Base-by-base conservation (phyloP, 1,140 invertebrate species). In the Sesamia nonagrioides region DNA sequence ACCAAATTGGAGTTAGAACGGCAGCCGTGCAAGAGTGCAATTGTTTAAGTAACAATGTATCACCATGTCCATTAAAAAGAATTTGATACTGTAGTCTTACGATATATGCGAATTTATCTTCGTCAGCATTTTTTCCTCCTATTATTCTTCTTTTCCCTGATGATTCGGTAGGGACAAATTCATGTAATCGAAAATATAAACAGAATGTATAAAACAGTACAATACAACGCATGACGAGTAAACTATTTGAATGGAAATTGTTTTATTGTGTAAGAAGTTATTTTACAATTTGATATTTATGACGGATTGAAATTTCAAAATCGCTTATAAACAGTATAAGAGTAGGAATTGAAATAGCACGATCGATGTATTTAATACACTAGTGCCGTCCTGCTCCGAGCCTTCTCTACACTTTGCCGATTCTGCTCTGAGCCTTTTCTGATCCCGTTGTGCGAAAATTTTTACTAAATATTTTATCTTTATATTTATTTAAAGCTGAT, bases 231-330 rank as follows among this genome's bases (percentile, higher is more conserved):
- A 58, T 58, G 17, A 1, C 33, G 11, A 5, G 17, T 2, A 54
- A 21, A 54, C 1, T 58, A 33, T 27, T 56, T 21, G 8, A 56
- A 56, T 21, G 8, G 0, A 58, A 58, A 58, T 11, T 33, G 18
- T 13, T 58, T 21, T 5, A 58, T 15, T 17, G 27, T 27, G 27
- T 27, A 1, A 27, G 21, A 27, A 58, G 21, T 27, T 58, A 58
- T 58, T 58, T 54, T 54, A 54, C 52, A 21, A 58, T 27, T 11
- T 58, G 54, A 13, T 5, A 58, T 54, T 8, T n/a, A 21, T 11
- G 54, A 13, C 11, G 21, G 21, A 58, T 58, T 58, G 54, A 58
- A 58, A 58, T 58, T 21, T 58, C 27, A 21, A 33, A 58, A 58
- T 58, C 54, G 33, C 54, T 58, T 2, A 27, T 27, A 27, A 27